phyloP scores from a whole-genome alignment of 1,140 invertebrate genomes.

The Diachasma alloeum region DNA sequence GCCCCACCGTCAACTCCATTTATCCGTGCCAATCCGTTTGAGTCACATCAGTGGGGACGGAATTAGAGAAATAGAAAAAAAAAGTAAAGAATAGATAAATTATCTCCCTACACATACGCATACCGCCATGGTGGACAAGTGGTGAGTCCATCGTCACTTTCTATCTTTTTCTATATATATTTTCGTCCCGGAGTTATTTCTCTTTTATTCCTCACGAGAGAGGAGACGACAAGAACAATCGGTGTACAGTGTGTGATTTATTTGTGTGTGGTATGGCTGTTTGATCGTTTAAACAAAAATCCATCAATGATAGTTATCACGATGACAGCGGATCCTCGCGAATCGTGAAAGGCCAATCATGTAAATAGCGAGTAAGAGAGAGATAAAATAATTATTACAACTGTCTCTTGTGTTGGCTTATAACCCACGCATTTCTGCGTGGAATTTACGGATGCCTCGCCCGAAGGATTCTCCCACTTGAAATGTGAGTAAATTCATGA shows the following conservation, averaged over 20 bases:
- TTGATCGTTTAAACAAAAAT: neutral
- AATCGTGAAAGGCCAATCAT: conserved; percentile 16
- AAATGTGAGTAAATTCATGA: conserved; percentile 20
- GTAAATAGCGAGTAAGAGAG: conserved; percentile 23
- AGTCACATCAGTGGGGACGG: neutral
- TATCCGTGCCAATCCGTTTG: neutral
- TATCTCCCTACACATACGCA: neutral
- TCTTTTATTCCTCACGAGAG: neutral
- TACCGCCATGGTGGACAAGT: conserved; percentile 22
- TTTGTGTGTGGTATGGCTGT: neutral
- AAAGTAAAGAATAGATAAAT: neutral
- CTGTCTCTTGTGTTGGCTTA: conserved; percentile 1
- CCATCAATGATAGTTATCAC: neutral
- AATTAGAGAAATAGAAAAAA: neutral
- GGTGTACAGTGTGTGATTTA: conserved; percentile 2
- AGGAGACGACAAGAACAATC: neutral
- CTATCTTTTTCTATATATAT: conserved; percentile 2
- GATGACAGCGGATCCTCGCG: neutral
- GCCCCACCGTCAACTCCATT: neutral
- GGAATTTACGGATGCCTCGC: conserved; percentile 27
- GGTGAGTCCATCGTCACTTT: conserved; percentile 24
- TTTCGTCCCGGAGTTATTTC: neutral
- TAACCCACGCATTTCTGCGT: conserved; percentile 18
- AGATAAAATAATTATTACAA: conserved; percentile 1
- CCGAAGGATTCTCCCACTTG: conserved; percentile 20